These are phyloP conservation scores for Sebastes ruberrimus DNA, from an alignment of 2,797 vertebrate genomes.

Conservation along the genomic window DNA sequence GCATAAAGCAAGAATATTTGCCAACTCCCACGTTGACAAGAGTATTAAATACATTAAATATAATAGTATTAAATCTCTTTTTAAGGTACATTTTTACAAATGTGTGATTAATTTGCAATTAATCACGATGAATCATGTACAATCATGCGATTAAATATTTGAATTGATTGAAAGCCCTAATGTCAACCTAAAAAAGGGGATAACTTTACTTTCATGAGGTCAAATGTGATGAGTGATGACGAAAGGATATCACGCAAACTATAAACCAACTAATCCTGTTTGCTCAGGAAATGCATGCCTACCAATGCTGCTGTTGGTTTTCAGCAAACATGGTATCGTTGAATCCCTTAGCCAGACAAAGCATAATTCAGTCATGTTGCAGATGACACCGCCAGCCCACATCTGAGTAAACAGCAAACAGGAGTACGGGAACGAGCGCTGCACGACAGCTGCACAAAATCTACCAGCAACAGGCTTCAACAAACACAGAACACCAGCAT, in stretches of 20 bases:
- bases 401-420: conserved; percentile 74
- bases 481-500: conserved; percentile 51
- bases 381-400: conserved; percentile 58
- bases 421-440: conserved; percentile 13
- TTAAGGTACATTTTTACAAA: too few relatives aligned
- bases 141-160: too few relatives aligned
- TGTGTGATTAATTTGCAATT: too few relatives aligned
- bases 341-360: conserved; percentile 51
- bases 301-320: conserved; percentile 32
- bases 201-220: background rate
- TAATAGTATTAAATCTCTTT: too few relatives aligned
- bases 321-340: conserved; percentile 32
- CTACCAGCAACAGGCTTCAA: conserved; percentile 43
- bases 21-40: too few relatives aligned
- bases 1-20: too few relatives aligned
- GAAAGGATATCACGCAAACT: conserved; percentile 5
- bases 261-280: conserved; percentile 2
- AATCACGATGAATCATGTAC: too few relatives aligned
- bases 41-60: too few relatives aligned
- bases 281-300: conserved; percentile 2
- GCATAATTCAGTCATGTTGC: conserved; percentile 53
- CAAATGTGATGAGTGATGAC: background rate
- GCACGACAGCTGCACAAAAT: conserved; percentile 66
- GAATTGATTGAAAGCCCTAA: background rate
- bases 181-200: background rate